Base-by-base conservation (phyloP, 2,797 vertebrate species). In the Mastacembelus armatus region DNA sequence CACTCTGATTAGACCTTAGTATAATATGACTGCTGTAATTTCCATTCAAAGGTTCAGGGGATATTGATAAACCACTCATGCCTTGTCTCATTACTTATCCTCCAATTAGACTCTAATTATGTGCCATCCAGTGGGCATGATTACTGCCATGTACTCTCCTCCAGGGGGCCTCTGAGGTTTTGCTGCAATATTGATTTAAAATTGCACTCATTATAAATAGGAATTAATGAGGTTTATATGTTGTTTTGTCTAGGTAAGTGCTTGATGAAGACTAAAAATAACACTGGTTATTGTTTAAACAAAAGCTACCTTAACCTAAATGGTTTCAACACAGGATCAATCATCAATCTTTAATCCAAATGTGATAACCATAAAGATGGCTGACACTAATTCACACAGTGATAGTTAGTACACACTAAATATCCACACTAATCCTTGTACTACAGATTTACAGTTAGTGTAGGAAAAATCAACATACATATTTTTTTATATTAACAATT, bases 91-190 rank as follows among this genome's bases (percentile, higher is more conserved):
- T 91, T 91, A 92, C 85, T 92, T 92, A 92, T 92, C 81, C 85
- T 88, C 81, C 90, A 92, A 94, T 94, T 94, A 95, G 77, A 91
- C 87, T 85, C 81, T 91, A 89, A 94, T 95, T 94, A 95, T 85
- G 76, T 81, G 65, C 80, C 84, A 89, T 92, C 91, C 89, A 90
- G 75, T 89, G 84, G 86, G 87, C 74, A 87, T 52, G 84, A 88
- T 91, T 91, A 90, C 79, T 47, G 71, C 78, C 56, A 51, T 81
- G 85, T 85, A 75, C 78, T 80, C 87, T 88, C 87, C 92, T 92
- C 76, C 84, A 81, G 91, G 92, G 88, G 80, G 75, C 81, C 71
- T 84, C 71, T 21, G 44, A 90, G 88, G 70, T 75, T 77, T 77
- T 79, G 71, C 61, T 58, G 58, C 65, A 56, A 86, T 90, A 91